A percentile compares a stretch with the other conserved stretches of the same genome.
Evolutionary conservation across 2,797 vertebrate genomes (phyloP).

Genomic region (Nyctalus aviator): DNA sequence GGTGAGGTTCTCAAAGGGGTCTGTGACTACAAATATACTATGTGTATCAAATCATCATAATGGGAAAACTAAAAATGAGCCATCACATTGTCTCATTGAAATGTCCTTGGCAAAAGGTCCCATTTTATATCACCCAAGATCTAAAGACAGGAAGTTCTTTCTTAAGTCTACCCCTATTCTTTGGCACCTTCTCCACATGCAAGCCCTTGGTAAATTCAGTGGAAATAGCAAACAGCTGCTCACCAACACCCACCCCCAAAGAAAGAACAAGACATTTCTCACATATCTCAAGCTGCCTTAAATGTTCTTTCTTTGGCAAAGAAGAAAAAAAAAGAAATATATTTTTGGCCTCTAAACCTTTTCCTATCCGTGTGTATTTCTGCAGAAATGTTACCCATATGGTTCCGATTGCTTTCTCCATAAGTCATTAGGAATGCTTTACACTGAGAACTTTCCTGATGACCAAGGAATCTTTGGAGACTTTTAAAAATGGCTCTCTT

Average conservation of each 20-base stretch:
- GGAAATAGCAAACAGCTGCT: conserved; percentile 82
- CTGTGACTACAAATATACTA: background rate
- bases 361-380: conserved; percentile 80
- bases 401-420: conserved; percentile 70
- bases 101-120: background rate
- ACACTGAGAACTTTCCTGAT: conserved; percentile 76
- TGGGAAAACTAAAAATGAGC: background rate
- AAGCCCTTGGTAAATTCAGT: conserved; percentile 76
- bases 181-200: conserved; percentile 48
- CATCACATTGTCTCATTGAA: background rate
- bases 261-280: conserved; percentile 85
- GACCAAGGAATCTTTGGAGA: conserved; percentile 76
- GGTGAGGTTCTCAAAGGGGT: background rate
- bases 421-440: conserved; percentile 81
- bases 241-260: conserved; percentile 81
- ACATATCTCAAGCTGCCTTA: conserved; percentile 83
- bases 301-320: conserved; percentile 84
- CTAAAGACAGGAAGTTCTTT: conserved; percentile 66
- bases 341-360: conserved; percentile 84
- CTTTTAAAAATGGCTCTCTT: conserved; percentile 66
- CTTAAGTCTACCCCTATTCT: conserved; percentile 64
- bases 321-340: conserved; percentile 76
- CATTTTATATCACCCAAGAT: background rate
- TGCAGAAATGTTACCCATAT: conserved; percentile 83
- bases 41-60: background rate